These are phyloP conservation scores for Frieseomelitta varia DNA, from an alignment of 1,140 invertebrate genomes.

Conservation along the genomic window DNA sequence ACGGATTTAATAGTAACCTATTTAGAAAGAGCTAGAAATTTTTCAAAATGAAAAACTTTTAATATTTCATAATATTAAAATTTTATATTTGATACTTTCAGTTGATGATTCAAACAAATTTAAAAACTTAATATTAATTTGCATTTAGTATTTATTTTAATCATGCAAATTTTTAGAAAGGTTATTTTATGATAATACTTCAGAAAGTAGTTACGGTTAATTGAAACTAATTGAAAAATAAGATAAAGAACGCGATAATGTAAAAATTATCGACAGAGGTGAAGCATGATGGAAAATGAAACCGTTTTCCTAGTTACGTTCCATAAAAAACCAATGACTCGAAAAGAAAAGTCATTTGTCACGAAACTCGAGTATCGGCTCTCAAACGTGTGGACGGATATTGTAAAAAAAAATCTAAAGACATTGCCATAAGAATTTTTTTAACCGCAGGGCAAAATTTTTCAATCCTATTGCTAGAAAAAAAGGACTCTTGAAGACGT, in stretches of 20 bases:
- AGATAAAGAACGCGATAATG: neutral
- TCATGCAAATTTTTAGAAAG: neutral
- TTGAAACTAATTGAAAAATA: neutral
- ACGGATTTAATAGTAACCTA: neutral
- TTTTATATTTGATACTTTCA: neutral
- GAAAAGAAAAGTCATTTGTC: neutral
- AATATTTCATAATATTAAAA: neutral
- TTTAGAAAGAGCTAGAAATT: neutral
- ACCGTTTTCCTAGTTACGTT: neutral
- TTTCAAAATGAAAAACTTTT: neutral
- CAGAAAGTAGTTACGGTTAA: neutral
- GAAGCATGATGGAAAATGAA: too few species aligned
- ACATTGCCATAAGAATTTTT: constrained; percentile 33
- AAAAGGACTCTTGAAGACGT: constrained; percentile 6
- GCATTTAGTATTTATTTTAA: too few species aligned
- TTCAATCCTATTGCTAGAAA: constrained; percentile 37
- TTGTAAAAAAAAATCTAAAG: neutral
- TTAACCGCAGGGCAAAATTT: constrained; percentile 43
- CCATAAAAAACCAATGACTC: neutral
- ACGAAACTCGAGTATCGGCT: neutral
- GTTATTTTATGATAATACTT: neutral
- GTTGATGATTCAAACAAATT: neutral
- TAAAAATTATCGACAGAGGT: neutral
- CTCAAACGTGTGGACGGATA: neutral
- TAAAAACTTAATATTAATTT: neutral